phyloP scores from a whole-genome alignment of 2,888 invertebrate species.

The Lasioglossum leucozonium region DNA sequence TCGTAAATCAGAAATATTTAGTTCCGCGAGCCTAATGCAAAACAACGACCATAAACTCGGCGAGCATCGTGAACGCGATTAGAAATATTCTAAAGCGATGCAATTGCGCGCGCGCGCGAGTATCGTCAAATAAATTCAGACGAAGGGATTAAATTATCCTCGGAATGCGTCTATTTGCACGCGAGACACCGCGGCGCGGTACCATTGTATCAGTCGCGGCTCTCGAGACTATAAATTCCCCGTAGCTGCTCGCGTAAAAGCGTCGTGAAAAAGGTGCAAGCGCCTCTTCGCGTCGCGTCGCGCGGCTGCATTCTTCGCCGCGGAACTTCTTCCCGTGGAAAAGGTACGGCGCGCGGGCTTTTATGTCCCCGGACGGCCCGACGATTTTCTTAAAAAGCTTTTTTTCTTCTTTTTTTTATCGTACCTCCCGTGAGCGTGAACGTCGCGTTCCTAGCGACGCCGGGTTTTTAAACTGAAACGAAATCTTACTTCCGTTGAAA shows the following conservation, averaged over 20 bases:
- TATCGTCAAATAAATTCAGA: not conserved
- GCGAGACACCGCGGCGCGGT: constrained; percentile 21
- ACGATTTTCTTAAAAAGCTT: constrained; percentile 22
- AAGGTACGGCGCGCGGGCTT: constrained; percentile 17
- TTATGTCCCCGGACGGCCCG: constrained; percentile 23
- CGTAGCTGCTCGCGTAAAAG: constrained; percentile 57
- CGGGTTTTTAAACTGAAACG: not conserved
- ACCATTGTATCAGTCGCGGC: constrained; percentile 43
- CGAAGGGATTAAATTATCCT: constrained; percentile 26
- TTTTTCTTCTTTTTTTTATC: constrained; percentile 6
- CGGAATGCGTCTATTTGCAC: constrained; percentile 49
- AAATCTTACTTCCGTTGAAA: not conserved
- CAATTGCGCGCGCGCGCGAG: not conserved
- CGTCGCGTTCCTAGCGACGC: no score
- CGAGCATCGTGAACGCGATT: not conserved
- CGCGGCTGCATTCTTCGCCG: constrained; percentile 40
- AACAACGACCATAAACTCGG: not conserved
- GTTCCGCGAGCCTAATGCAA: not conserved
- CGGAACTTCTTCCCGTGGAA: constrained; percentile 19
- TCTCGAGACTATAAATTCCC: constrained; percentile 56
- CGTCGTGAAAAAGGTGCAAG: constrained; percentile 51
- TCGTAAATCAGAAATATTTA: no score
- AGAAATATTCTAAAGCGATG: not conserved
- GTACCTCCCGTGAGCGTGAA: not conserved
- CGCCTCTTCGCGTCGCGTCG: not conserved